Evolutionary conservation across 2,113 vertebrate genomes (phyloP).

Genomic region (Cyanoliseus patagonus): DNA sequence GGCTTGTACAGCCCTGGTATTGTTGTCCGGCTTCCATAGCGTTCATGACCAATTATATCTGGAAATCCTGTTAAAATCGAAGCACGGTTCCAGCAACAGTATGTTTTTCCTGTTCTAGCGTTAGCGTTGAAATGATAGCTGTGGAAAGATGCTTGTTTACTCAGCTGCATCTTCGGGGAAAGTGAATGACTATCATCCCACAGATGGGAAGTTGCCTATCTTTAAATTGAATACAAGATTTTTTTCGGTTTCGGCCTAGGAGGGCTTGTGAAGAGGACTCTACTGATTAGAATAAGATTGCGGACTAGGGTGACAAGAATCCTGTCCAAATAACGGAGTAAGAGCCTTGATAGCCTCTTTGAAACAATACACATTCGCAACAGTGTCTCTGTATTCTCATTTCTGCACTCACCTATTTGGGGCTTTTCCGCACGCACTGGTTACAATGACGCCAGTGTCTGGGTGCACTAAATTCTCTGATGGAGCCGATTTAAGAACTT

Average conservation of each 20-base stretch:
- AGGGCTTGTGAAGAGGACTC: not conserved
- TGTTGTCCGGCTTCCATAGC: not conserved
- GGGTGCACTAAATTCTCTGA: not conserved
- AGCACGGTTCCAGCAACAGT: rapidly evolving
- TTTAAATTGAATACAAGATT: too few species aligned
- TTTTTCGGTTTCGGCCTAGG: not conserved
- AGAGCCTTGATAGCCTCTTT: not conserved
- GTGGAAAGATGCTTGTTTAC: not conserved
- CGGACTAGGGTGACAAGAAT: not conserved
- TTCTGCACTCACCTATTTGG: rapidly evolving
- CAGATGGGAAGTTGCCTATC: not conserved
- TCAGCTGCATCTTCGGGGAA: not conserved
- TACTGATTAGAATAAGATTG: not conserved
- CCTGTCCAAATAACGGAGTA: not conserved
- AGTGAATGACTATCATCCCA: not conserved
- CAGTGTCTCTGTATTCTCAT: not conserved
- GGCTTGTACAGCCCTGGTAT: rapidly evolving
- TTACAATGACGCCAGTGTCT: not conserved
- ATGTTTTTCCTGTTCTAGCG: rapidly evolving
- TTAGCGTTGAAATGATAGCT: not conserved
- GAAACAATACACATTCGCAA: not conserved
- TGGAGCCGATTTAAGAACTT: not conserved
- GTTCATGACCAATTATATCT: rapidly evolving
- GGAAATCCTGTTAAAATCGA: not conserved
- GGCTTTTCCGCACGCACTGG: rapidly evolving